Conservation (phyloP, 2,113 vertebrate genomes). For the Lasiurus borealis region DNA sequence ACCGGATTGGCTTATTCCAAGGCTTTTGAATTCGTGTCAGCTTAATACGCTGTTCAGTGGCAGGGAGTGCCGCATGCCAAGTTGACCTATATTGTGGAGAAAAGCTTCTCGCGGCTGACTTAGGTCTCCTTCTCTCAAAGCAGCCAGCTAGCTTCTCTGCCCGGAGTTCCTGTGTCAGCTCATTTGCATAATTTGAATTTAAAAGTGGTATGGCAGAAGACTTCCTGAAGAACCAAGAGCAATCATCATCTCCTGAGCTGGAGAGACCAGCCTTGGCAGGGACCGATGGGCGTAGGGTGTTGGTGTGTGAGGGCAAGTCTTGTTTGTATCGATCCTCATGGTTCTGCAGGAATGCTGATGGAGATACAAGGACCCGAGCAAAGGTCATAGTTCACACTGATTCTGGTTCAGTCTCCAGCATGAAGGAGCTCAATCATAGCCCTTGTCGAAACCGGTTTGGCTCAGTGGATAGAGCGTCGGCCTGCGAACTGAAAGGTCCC, state of each 20-base stretch:
- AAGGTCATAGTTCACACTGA: not conserved
- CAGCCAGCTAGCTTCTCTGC: not conserved
- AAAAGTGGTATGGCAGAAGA: not conserved
- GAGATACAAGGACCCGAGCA: no score
- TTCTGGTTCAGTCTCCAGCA: not conserved
- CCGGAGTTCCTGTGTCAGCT: not conserved
- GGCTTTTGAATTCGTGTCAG: not conserved
- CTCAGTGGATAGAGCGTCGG: no score
- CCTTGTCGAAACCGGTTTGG: no score
- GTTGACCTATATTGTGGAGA: not conserved
- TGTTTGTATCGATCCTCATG: not conserved
- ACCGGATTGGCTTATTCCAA: not conserved
- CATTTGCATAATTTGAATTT: not conserved
- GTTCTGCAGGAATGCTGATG: not conserved
- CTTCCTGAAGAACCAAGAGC: not conserved
- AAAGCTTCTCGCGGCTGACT: not conserved
- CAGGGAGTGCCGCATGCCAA: not conserved
- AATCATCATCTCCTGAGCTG: not conserved
- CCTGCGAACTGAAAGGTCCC: no score
- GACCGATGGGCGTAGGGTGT: not conserved
- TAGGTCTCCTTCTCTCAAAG: constrained; percentile 16
- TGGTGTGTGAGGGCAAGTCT: not conserved
- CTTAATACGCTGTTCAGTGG: not conserved
- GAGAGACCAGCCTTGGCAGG: not conserved
- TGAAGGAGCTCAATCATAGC: not conserved